Evolutionary conservation across 2,888 invertebrate genomes (phyloP).

Genomic region (Augiades crinisus): DNA sequence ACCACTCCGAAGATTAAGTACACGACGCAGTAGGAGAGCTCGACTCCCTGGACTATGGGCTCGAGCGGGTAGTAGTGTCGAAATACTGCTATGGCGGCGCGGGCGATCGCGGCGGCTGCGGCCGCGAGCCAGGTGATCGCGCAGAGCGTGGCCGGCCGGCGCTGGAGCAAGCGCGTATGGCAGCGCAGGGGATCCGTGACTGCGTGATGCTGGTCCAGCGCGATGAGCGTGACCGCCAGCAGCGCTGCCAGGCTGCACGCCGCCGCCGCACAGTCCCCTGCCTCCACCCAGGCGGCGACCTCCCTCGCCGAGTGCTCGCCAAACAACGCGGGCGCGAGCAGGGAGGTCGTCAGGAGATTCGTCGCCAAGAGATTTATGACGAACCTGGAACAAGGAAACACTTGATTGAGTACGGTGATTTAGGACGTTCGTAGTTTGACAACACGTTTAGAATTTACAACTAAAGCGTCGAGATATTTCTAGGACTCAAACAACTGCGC

Average conservation of each 20-base stretch:
- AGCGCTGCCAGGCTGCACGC: conserved; percentile 64
- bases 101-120: conserved; percentile 57
- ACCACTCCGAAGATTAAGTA: conserved; percentile 63
- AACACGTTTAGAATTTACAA: neutral
- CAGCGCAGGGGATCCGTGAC: conserved; percentile 76
- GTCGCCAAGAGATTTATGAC: conserved; percentile 82
- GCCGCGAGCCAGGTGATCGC: conserved; percentile 79
- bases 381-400: conserved; percentile 78
- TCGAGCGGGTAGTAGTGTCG: conserved; percentile 56
- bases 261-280: conserved; percentile 74
- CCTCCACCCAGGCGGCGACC: conserved; percentile 79
- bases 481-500: conserved; percentile 1
- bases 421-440: neutral
- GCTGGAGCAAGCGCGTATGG: conserved; percentile 73
- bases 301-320: conserved; percentile 84
- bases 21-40: conserved; percentile 61
- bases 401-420: conserved; percentile 25
- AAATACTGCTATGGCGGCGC: conserved; percentile 57
- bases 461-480: neutral
- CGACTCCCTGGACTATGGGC: conserved; percentile 53
- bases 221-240: conserved; percentile 65
- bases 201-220: conserved; percentile 80
- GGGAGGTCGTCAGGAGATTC: conserved; percentile 72
- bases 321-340: conserved; percentile 73
- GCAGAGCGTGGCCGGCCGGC: conserved; percentile 68